Evolutionary conservation across 2,113 vertebrate species (phyloP).

Genomic region (Myanophis thanlyinensis): DNA sequence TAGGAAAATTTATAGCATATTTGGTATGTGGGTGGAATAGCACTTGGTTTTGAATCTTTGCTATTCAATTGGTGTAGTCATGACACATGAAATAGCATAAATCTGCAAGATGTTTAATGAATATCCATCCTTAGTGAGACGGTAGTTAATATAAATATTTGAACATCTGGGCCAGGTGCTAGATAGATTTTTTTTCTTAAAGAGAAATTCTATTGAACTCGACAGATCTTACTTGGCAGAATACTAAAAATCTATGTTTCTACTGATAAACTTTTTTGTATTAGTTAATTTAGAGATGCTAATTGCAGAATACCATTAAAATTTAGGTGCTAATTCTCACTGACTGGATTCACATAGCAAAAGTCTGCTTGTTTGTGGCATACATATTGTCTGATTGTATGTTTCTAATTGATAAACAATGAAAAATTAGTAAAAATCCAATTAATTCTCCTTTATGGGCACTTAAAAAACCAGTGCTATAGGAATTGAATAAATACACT

Average conservation of each 20-base stretch:
- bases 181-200: background rate
- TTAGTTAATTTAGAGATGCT: background rate
- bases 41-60: background rate
- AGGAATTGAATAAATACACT: background rate
- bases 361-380: background rate
- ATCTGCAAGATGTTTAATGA: background rate
- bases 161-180: background rate
- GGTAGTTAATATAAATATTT: background rate
- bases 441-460: background rate
- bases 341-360: background rate
- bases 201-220: background rate
- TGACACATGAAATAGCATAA: background rate
- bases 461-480: background rate
- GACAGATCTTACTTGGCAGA: background rate
- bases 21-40: constrained; percentile 28
- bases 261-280: background rate
- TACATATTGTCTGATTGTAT: background rate
- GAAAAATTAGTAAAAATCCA: background rate
- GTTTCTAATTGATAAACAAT: background rate
- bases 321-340: background rate
- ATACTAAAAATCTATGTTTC: background rate
- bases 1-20: background rate
- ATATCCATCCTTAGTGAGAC: background rate
- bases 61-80: background rate
- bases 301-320: background rate